Percentiles rank a stretch among this genome's conserved stretches.
phyloP scores from a whole-genome alignment of 2,888 invertebrate species.

The Amitus sp. region DNA sequence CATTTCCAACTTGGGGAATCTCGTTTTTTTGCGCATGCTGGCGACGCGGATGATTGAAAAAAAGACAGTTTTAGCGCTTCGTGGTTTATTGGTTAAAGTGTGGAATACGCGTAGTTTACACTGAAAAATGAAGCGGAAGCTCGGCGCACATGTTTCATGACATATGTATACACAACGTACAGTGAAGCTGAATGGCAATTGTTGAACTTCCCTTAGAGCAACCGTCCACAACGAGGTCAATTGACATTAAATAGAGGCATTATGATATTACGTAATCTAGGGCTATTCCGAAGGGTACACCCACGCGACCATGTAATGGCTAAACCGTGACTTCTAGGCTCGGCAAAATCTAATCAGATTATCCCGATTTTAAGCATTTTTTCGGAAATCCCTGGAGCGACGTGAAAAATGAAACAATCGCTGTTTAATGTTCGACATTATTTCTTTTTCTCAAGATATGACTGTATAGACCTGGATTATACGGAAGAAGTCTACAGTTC shows the following conservation, averaged over 20 bases:
- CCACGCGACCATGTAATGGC: constrained; percentile 45
- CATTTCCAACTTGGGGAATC: too few relatives aligned
- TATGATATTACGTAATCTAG: constrained; percentile 64
- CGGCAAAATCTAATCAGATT: background rate
- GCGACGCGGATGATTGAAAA: too few relatives aligned
- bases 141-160: constrained; percentile 37
- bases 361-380: too few relatives aligned
- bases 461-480: too few relatives aligned
- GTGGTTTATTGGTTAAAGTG: constrained; percentile 1
- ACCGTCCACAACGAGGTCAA: constrained; percentile 66
- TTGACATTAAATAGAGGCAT: constrained; percentile 64
- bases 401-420: too few relatives aligned
- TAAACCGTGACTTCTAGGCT: constrained; percentile 23
- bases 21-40: too few relatives aligned
- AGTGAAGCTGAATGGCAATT: constrained; percentile 62
- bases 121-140: constrained; percentile 44
- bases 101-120: constrained; percentile 22
- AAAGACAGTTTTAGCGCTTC: background rate
- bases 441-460: too few relatives aligned
- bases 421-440: too few relatives aligned
- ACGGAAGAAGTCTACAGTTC: too few relatives aligned
- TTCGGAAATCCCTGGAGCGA: too few relatives aligned
- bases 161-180: constrained; percentile 38
- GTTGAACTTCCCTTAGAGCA: constrained; percentile 65
- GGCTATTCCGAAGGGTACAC: constrained; percentile 64